A percentile compares a stretch with the other conserved stretches of the same genome.
These are phyloP conservation scores for Smittia sp. DNA, from an alignment of 2,888 invertebrate genomes.

Conservation along the genomic window DNA sequence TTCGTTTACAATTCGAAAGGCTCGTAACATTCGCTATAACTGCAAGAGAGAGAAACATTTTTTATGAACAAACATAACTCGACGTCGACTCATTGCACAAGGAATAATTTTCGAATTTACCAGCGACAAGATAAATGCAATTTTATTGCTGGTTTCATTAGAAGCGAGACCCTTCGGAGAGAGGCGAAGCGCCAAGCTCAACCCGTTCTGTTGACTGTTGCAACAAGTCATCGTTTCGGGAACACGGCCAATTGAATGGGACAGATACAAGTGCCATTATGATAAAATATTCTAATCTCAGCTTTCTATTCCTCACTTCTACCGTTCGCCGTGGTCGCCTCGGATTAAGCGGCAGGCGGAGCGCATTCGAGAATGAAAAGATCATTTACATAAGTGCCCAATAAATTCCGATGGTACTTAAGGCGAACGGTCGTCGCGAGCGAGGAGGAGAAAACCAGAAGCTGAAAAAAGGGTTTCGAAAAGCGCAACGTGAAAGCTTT, in stretches of 20 bases:
- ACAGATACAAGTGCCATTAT: constrained; percentile 30
- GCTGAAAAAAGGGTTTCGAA: neutral
- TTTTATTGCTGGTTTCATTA: no score
- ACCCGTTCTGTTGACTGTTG: no score
- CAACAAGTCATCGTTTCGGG: constrained; percentile 18
- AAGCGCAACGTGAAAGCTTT: constrained; percentile 1
- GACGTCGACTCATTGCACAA: no score
- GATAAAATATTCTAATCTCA: constrained; percentile 40
- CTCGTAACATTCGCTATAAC: neutral
- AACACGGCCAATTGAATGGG: neutral
- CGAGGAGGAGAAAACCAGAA: neutral
- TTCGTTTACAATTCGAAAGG: constrained; percentile 8
- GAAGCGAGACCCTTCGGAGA: no score
- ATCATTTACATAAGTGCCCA: constrained; percentile 21
- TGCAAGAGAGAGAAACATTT: no score
- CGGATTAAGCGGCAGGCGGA: neutral
- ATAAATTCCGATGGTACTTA: constrained; percentile 35
- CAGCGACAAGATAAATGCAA: no score
- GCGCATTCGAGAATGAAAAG: constrained; percentile 6
- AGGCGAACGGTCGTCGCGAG: neutral
- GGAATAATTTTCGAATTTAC: no score
- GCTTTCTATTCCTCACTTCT: constrained; percentile 9
- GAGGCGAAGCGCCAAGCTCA: no score
- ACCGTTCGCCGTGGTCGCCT: neutral
- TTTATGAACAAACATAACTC: no score